A percentile compares a stretch with the other conserved stretches of the same genome.
Conservation (phyloP, 2,113 vertebrate species). For the Marmota flaviventris region DNA sequence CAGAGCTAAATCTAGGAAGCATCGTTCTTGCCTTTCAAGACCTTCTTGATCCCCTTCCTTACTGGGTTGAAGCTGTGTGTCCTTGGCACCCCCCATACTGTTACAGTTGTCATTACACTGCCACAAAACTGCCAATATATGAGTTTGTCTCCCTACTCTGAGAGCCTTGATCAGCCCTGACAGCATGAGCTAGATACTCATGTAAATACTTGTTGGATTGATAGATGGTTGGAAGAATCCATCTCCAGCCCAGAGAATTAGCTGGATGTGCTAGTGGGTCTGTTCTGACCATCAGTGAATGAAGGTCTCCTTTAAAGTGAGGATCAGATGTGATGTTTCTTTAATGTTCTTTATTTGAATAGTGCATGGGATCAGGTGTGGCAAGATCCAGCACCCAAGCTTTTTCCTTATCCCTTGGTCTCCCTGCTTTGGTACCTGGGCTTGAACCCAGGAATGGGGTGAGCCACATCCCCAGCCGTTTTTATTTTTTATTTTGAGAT, state of each 20-base stretch:
- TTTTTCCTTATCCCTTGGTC: background rate
- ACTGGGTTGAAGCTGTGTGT: background rate
- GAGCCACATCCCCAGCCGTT: no score
- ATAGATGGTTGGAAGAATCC: background rate
- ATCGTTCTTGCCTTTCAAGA: background rate
- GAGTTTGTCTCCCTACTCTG: background rate
- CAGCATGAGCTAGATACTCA: background rate
- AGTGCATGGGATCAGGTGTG: background rate
- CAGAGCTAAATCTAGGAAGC: background rate
- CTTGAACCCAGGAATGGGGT: no score
- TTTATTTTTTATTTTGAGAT: no score
- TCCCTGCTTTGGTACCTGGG: no score
- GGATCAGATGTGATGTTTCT: background rate
- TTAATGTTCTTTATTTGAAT: background rate
- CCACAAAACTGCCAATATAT: background rate
- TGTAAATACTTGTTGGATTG: background rate
- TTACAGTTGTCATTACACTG: background rate
- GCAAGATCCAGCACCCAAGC: background rate
- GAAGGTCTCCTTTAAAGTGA: background rate
- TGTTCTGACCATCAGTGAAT: background rate
- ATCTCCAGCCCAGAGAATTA: background rate
- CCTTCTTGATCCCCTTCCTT: no score
- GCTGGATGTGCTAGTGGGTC: background rate
- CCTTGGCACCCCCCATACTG: fast-evolving
- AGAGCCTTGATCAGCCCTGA: background rate